These are phyloP conservation scores for Patella caerulea DNA, from an alignment of 2,888 invertebrate species.

Conservation along the genomic window DNA sequence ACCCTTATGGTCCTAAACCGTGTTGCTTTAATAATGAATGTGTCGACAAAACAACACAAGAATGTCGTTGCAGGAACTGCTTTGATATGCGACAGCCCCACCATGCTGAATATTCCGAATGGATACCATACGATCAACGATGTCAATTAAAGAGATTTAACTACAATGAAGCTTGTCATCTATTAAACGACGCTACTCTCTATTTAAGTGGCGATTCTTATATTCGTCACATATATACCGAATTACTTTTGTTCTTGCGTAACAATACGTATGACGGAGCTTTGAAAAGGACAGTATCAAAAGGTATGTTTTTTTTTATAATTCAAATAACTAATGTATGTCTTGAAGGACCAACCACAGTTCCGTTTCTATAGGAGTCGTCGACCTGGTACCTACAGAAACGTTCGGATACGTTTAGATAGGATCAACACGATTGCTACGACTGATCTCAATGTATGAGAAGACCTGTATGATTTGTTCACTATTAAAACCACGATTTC, in stretches of 20 bases:
- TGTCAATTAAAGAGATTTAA: not conserved
- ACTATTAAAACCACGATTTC: no score
- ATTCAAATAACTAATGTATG: no score
- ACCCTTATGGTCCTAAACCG: not conserved
- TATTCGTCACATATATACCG: not conserved
- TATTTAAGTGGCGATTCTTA: not conserved
- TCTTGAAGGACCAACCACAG: no score
- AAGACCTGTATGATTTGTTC: no score
- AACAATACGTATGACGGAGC: not conserved
- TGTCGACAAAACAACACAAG: not conserved
- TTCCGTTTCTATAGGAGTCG: no score
- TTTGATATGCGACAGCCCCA: not conserved
- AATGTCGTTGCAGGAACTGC: not conserved
- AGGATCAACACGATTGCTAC: no score
- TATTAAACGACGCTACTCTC: not conserved
- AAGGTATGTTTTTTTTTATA: not conserved
- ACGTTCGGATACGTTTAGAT: no score
- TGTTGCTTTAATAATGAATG: conserved; percentile 7
- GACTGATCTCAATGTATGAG: no score
- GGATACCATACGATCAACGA: not conserved
- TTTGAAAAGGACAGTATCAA: not conserved
- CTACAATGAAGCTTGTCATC: not conserved
- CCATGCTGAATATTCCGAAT: not conserved
- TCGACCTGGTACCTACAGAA: no score
- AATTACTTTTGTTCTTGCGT: not conserved